Evolutionary conservation across 2,888 invertebrate species (phyloP), one percentile per base, ranked within the genome.

Genomic region (Tetanocera ferruginea): DNA sequence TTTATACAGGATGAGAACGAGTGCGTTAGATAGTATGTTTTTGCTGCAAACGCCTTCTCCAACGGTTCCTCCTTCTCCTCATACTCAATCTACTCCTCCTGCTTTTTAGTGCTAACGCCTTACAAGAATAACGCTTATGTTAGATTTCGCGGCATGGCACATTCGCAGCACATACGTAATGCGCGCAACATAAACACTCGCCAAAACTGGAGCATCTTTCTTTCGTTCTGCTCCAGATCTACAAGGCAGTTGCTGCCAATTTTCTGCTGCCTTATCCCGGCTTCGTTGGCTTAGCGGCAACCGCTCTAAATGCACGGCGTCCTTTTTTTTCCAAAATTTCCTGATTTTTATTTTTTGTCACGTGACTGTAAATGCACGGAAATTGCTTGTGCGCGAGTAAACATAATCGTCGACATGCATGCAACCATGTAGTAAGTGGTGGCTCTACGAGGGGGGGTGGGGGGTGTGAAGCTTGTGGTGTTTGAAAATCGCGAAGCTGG

Each of bases 341-440:
- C 28, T 62, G 23, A 17, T 25, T 62, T 62, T 62, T 60, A 28
- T 67, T 67, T 37, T 8, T 34, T 75, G 75, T 75, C 66, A 75
- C 75, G 75, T 67, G 75, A 75, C 75, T 75, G 55, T 34, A 52
- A 64, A 52, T 75, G 66, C 52, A 66, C 25, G 64, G 31, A 49
- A 62, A 74, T 74, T 49, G 73, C 73, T 74, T 51, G 73, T 49
- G 73, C 73, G 60, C 73, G 73, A 74, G 49, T 64, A 60, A 74
- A 74, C 62, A 74, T 74, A 74, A 74, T 64, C 62, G 73, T 74
- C 62, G 73, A 62, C 73, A 74, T 74, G 73, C 73, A 74, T 74
- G 62, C 70, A 43, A 69, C 69, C 43, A 69, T 49, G 43, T 49
- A 2, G 43, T 25, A 25, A 25, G 69, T 14, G 19, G 28, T 57